A percentile compares a stretch with the other conserved stretches of the same genome.
phyloP scores from a whole-genome alignment of 2,113 vertebrate genomes.

The Leptobrachium ailaonicum region DNA sequence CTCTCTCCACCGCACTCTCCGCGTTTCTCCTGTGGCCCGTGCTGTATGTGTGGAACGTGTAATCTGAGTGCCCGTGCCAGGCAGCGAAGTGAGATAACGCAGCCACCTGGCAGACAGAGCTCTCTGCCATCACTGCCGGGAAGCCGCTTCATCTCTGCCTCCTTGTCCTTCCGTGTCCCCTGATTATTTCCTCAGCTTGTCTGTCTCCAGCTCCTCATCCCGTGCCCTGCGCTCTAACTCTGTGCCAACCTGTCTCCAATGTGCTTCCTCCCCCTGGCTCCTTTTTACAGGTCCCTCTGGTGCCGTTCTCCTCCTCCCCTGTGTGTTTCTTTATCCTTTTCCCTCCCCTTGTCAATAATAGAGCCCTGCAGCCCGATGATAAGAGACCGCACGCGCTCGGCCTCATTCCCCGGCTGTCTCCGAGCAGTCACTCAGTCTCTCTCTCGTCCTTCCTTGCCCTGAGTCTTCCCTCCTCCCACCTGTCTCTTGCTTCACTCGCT shows the following conservation, averaged over 20 bases:
- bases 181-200: neutral
- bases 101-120: constrained; percentile 23
- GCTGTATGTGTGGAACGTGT: constrained; percentile 6
- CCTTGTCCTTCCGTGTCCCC: neutral
- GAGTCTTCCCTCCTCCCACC: neutral
- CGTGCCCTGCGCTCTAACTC: no score
- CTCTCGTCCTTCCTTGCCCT: constrained; percentile 19
- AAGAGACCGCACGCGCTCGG: constrained; percentile 3
- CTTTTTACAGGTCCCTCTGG: constrained; percentile 17
- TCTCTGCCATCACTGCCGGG: neutral
- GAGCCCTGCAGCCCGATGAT: constrained; percentile 37
- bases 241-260: no score
- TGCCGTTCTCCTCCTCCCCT: constrained; percentile 9
- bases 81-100: constrained; percentile 21
- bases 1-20: no score
- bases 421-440: constrained; percentile 1
- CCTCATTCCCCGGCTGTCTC: constrained; percentile 4
- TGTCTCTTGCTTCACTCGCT: constrained; percentile 19
- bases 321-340: constrained; percentile 25
- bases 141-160: constrained; percentile 26
- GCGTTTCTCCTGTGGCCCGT: neutral
- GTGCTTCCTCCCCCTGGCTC: neutral
- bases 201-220: no score
- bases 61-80: neutral
- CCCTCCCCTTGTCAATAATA: constrained; percentile 13